Conservation (phyloP, 1,140 invertebrate species). For the Bursaphelenchus mucronatus region DNA sequence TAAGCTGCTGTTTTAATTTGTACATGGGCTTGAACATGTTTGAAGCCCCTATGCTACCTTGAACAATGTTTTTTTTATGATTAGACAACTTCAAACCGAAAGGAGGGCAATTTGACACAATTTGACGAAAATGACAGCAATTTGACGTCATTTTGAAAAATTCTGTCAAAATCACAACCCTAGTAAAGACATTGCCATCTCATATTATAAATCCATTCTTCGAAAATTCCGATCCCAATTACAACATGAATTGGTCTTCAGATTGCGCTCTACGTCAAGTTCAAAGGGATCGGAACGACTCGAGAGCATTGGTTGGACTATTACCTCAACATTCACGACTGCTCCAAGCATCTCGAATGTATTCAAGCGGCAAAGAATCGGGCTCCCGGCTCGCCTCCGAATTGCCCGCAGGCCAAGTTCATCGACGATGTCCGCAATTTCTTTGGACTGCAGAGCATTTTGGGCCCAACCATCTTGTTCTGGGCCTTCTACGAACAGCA, state of each 20-base stretch:
- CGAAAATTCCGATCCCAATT: too few species aligned
- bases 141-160: too few species aligned
- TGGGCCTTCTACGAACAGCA: slow-evolving; percentile 19
- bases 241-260: background rate
- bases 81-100: too few species aligned
- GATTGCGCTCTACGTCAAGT: slow-evolving; percentile 58
- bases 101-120: too few species aligned
- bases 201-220: too few species aligned
- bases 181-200: too few species aligned
- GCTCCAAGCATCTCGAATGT: slow-evolving; percentile 67
- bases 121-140: too few species aligned
- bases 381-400: background rate
- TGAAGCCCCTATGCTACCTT: too few species aligned
- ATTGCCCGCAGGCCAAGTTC: slow-evolving; percentile 20
- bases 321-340: slow-evolving; percentile 66
- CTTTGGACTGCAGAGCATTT: background rate
- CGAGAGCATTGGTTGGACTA: slow-evolving; percentile 74
- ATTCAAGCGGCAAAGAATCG: slow-evolving; percentile 5
- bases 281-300: slow-evolving; percentile 61
- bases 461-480: slow-evolving; percentile 5
- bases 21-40: too few species aligned
- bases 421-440: slow-evolving; percentile 10
- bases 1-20: too few species aligned
- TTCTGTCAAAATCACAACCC: too few species aligned
- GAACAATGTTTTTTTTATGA: too few species aligned